These are phyloP conservation scores for Trochalopteron elliotii DNA, from an alignment of 2,113 vertebrate species.

Conservation along the genomic window DNA sequence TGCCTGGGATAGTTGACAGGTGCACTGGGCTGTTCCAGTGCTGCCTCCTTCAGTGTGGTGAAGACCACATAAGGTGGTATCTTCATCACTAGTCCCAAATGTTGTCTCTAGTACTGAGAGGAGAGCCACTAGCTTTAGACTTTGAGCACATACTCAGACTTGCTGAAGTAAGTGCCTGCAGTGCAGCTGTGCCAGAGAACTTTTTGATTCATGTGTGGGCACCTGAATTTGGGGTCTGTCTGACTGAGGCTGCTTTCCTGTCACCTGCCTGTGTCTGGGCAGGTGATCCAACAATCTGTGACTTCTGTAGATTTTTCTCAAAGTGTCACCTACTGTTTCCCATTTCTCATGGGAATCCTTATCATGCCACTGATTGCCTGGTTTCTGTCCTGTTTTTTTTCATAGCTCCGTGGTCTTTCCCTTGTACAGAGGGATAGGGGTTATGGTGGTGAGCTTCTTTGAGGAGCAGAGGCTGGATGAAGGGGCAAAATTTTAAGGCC, in stretches of 20 bases:
- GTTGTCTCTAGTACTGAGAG: neutral
- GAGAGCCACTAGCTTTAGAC: neutral
- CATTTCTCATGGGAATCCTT: neutral
- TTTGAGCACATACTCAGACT: neutral
- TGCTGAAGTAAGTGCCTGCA: neutral
- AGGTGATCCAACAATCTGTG: neutral
- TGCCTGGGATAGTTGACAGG: neutral
- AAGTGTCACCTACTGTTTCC: neutral
- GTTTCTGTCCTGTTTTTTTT: neutral
- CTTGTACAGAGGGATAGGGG: neutral
- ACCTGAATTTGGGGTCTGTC: neutral
- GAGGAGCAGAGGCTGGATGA: neutral
- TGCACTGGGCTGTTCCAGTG: neutral
- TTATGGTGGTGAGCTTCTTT: neutral
- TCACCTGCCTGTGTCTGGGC: neutral
- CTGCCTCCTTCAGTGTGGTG: neutral
- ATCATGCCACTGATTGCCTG: neutral
- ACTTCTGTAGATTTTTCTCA: neutral
- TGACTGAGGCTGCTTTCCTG: neutral
- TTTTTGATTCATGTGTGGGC: neutral
- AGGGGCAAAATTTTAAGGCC: neutral
- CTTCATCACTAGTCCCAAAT: neutral
- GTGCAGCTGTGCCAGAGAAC: neutral
- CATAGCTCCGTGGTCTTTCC: neutral
- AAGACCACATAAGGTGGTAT: neutral